These are phyloP conservation scores for Borostomias antarcticus DNA, from an alignment of 2,797 vertebrate species.

Conservation along the genomic window DNA sequence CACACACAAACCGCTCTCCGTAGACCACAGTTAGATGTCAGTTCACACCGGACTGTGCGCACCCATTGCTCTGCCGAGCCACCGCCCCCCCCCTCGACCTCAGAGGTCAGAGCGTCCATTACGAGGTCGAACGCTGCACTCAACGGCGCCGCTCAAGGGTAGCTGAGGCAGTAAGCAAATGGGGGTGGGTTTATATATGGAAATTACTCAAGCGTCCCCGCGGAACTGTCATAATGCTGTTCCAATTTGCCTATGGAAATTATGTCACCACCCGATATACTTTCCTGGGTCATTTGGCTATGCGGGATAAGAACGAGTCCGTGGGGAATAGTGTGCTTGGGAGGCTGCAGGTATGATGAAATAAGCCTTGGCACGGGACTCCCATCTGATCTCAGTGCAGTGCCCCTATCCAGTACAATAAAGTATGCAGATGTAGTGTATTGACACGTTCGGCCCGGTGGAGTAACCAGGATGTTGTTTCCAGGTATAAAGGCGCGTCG, in stretches of 20 bases:
- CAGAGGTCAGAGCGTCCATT: conserved; percentile 51
- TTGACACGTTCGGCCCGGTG: not conserved
- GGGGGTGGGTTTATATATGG: conserved; percentile 37
- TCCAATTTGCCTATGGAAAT: conserved; percentile 8
- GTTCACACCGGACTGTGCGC: conserved; percentile 24
- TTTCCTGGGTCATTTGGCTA: not conserved
- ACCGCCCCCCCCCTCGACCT: conserved; percentile 28
- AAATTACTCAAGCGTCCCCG: conserved; percentile 10
- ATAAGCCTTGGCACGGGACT: not conserved
- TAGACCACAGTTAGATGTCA: conserved; percentile 5
- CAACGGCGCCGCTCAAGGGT: conserved; percentile 27
- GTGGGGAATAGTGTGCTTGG: not conserved
- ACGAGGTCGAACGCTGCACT: conserved; percentile 41
- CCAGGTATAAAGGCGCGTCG: conserved; percentile 80
- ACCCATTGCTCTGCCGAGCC: conserved; percentile 27
- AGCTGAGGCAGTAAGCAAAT: conserved; percentile 48
- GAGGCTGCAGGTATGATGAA: not conserved
- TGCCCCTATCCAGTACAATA: not conserved
- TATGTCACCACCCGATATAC: not conserved
- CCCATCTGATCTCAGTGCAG: not conserved
- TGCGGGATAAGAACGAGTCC: not conserved
- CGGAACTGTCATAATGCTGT: not conserved
- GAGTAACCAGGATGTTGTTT: not conserved
- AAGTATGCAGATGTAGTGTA: not conserved
- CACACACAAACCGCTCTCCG: not conserved